Base-by-base conservation (phyloP, 2,797 vertebrate genomes). In the Muraenolepis orangiensis region DNA sequence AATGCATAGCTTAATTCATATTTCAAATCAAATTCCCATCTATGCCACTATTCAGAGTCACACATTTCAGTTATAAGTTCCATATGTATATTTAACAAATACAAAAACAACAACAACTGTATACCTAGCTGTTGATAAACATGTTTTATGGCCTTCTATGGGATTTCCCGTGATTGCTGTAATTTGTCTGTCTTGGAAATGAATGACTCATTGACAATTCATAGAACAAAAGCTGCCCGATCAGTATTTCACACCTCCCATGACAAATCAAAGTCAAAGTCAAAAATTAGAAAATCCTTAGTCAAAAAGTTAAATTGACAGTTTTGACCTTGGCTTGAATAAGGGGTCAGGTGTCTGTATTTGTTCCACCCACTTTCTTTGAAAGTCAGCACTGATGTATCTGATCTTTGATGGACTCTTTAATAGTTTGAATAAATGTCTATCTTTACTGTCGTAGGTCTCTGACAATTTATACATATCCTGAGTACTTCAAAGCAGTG, bases 391-490 rank as follows among this genome's bases (percentile, higher is more conserved):
- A 89, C 75, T 80, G 82, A 71, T 79, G 73, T 85, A 79, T 82
- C 82, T 79, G 76, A 84, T 89, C 80, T 88, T 85, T 82, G 82
- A 87, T 86, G 76, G 85, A 85, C 80, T 72, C 46, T 12, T n/a
- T 80, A 72, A 76, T 80, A 82, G 80, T 86, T 86, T 26, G 57
- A 23, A 26, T 89, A 78, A 90, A 87, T 90, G 84, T 85, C 76
- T 74, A 26, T 77, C 81, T 84, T 81, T 87, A 90, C 85, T 86
- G 74, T 83, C 77, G 85, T 74, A 31, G 75, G 72, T 69, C 74
- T 86, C 78, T 81, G 82, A 87, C 85, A 83, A 89, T 90, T 89
- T 90, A 80, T 87, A 83, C 80, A 83, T 91, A 85, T 90, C 78
- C 74, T 84, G 69, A 77, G 79, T 80, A 81, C 83, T 90, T 91